Evolutionary conservation across 2,888 invertebrate species (phyloP), one percentile per base, ranked within the genome.

Genomic region (Venusia cambrica): DNA sequence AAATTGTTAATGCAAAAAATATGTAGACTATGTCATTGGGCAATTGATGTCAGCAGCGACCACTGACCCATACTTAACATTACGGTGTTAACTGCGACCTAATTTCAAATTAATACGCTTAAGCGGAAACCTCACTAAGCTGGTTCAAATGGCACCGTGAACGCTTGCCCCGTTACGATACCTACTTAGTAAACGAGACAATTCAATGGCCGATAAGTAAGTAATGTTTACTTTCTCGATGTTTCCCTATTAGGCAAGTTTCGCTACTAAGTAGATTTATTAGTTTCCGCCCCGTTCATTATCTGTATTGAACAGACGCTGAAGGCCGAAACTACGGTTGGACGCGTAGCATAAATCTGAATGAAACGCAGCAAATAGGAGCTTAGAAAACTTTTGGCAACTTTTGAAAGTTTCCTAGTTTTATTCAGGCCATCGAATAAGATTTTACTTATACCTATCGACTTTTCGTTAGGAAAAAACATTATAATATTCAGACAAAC

Each of bases 61-160:
- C 74, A 75, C 55, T 80, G 83, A 84, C 83, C 83, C 68, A 69
- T 67, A 72, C 70, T 74, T 74, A 70, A 75, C 73, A 73, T 67
- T 54, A 61, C 64, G 62, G 73, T 70, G 78, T 81, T 78, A 79
- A 77, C 75, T 75, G 74, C 65, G 85, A 87, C 87, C 87, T 78
- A 87, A 87, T 87, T 87, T 79, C 67, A 74, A 71, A 85, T 87
- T 85, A 85, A 87, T 85, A 77, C 84, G 78, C 76, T 83, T 87
- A 85, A 74, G 73, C 74, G 77, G 87, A 87, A 87, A 85, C 87
- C 87, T 83, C 81, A 84, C 84, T 76, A 84, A 80, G 78, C 75
- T 63, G 76, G 81, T 79, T 80, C 76, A 71, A 79, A 81, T 74
- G 70, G 77, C 79, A 69, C 67, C 52, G 65, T 72, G 70, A 71